Percentiles rank a stretch among this genome's conserved stretches.
Conservation (phyloP, 2,888 invertebrate genomes). For the Heliconius ismenius region DNA sequence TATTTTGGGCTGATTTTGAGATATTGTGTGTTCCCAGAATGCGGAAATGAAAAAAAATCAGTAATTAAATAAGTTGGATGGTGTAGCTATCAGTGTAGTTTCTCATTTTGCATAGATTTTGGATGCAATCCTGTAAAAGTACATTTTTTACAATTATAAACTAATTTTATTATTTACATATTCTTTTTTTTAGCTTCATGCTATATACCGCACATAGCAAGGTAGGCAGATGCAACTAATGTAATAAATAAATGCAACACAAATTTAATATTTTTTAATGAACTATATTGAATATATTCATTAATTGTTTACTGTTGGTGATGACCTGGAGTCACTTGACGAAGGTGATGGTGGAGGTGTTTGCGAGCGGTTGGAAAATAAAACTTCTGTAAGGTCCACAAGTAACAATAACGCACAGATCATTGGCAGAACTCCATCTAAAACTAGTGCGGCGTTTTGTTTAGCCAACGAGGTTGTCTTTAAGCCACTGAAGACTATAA, state of each 20-base stretch:
- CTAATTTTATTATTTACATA: too few relatives aligned
- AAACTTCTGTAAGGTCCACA: conserved; percentile 59
- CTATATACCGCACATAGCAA: background rate
- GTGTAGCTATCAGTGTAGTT: background rate
- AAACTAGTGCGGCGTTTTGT: conserved; percentile 50
- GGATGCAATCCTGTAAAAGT: too few relatives aligned
- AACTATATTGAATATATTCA: background rate
- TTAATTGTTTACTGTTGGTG: conserved; percentile 28
- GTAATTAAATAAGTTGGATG: background rate
- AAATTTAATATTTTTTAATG: background rate
- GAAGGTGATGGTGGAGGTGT: conserved; percentile 41
- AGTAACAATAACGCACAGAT: conserved; percentile 57
- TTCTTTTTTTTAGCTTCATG: too few relatives aligned
- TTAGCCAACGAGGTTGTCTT: conserved; percentile 33
- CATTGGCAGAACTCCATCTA: conserved; percentile 67
- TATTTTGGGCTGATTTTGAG: background rate
- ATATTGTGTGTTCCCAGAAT: background rate
- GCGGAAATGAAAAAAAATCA: background rate
- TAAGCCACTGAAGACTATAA: conserved; percentile 56
- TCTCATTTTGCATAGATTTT: too few relatives aligned
- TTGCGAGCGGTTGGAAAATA: conserved; percentile 54
- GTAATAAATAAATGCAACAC: background rate
- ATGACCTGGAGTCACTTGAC: conserved; percentile 37
- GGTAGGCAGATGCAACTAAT: background rate
- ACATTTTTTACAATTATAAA: too few relatives aligned